These are phyloP conservation scores for Pogonognathellus flavescens DNA, from an alignment of 1,140 invertebrate genomes.

Conservation along the genomic window DNA sequence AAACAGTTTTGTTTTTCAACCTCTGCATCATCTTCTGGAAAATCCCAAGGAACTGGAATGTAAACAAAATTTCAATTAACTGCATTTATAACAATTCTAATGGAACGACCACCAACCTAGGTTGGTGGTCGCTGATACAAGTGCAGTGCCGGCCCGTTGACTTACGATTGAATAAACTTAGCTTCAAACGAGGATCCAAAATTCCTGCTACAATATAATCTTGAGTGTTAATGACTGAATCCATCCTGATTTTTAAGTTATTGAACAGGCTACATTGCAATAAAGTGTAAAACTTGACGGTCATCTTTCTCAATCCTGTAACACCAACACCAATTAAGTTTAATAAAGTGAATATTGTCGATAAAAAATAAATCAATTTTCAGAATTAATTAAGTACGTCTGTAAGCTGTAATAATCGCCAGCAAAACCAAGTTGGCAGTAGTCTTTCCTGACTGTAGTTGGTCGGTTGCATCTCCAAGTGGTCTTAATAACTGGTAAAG, in stretches of 20 bases:
- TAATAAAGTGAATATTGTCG: neutral
- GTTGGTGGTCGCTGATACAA: neutral
- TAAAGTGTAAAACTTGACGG: neutral
- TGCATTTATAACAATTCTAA: neutral
- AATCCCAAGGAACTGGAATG: neutral
- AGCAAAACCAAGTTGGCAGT: neutral
- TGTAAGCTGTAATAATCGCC: conserved; percentile 8
- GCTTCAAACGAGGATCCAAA: neutral
- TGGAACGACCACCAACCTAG: neutral
- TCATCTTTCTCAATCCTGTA: neutral
- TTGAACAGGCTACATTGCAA: neutral
- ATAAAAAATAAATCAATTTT: neutral
- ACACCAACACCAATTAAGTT: neutral
- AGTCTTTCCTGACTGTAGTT: conserved; percentile 2
- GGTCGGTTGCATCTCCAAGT: conserved; percentile 37
- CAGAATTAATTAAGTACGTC: neutral
- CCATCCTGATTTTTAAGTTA: neutral
- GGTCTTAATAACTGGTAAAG: conserved; percentile 16
- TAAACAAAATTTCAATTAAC: neutral
- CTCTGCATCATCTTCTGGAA: neutral
- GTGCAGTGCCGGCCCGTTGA: neutral
- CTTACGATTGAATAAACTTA: conserved; percentile 6
- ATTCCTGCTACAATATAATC: neutral
- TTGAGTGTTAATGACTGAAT: neutral
- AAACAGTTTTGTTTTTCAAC: neutral